Conservation (phyloP, 2,888 invertebrate genomes). For the Kryphioiulus occultus region DNA sequence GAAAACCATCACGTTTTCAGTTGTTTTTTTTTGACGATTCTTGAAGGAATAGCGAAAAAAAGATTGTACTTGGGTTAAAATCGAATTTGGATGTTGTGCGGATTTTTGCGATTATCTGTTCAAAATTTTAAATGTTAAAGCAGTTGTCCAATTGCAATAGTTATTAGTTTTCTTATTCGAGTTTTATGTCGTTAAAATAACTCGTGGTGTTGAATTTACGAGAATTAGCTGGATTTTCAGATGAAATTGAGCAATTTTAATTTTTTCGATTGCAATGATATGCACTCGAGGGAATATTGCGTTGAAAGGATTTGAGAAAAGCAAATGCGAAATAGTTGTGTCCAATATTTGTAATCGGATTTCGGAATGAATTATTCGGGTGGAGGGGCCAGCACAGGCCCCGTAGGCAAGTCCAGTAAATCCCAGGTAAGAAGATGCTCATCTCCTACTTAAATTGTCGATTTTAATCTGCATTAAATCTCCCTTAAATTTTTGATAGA, state of each 20-base stretch:
- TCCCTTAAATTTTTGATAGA: too few relatives aligned
- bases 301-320: neutral
- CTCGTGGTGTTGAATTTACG: too few relatives aligned
- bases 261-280: neutral
- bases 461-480: neutral
- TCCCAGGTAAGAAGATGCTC: neutral
- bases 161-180: too few relatives aligned
- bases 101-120: too few relatives aligned
- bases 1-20: too few relatives aligned
- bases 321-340: conserved; percentile 11
- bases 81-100: too few relatives aligned
- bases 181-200: too few relatives aligned
- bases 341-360: neutral
- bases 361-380: conserved; percentile 6
- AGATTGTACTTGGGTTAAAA: too few relatives aligned
- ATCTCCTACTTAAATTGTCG: neutral
- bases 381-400: neutral
- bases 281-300: neutral
- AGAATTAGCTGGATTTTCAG: neutral
- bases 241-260: neutral
- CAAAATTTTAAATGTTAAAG: too few relatives aligned
- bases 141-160: too few relatives aligned
- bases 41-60: too few relatives aligned
- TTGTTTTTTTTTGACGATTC: too few relatives aligned
- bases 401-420: conserved; percentile 10